Evolutionary conservation across 2,797 vertebrate species (phyloP), one percentile per base, ranked within the genome.

Genomic region (Platalea minor): DNA sequence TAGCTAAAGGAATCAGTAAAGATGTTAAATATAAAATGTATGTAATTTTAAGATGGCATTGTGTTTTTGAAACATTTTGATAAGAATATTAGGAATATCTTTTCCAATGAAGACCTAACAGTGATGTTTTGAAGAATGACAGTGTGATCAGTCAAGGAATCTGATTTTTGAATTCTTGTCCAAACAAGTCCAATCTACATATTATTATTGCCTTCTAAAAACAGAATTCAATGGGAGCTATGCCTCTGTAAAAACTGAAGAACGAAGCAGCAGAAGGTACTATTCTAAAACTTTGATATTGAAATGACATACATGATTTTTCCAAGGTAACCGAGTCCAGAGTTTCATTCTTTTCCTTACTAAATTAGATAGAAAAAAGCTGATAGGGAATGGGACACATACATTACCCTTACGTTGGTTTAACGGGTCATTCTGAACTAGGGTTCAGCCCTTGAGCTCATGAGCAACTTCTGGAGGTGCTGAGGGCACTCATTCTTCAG

Each of bases 111-210:
- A 95, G 90, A 93, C 95, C 89, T 93, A 83, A 78, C 39, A 92
- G 72, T 0, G 0, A 86, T 86, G 84, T 93, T 95, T 95, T 91
- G 87, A 95, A 96, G 75, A 95, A 51, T 95, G 95, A 95, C 95
- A 96, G 73, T 69, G 61, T 92, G 92, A 93, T 92, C 93, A 91
- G 75, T 94, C 91, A 96, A 96, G 89, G 79, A 96, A 93, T 80
- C 35, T 94, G 92, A 96, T 95, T 96, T 95, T 83, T 96, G 89
- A 96, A 95, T 95, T 94, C 94, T 91, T 97, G 96, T 96, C 95
- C 92, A 95, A 95, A 96, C 96, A 96, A 92, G 87, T 95, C 96
- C 96, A 96, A 96, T 93, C 93, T 89, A 89, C 81, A 63, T 96
- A 84, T 96, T 81, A 96, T 96, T 96, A 97, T 6, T 89, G 57